Base-by-base conservation (phyloP, 2,113 vertebrate genomes). In the Lucifuga dentata region DNA sequence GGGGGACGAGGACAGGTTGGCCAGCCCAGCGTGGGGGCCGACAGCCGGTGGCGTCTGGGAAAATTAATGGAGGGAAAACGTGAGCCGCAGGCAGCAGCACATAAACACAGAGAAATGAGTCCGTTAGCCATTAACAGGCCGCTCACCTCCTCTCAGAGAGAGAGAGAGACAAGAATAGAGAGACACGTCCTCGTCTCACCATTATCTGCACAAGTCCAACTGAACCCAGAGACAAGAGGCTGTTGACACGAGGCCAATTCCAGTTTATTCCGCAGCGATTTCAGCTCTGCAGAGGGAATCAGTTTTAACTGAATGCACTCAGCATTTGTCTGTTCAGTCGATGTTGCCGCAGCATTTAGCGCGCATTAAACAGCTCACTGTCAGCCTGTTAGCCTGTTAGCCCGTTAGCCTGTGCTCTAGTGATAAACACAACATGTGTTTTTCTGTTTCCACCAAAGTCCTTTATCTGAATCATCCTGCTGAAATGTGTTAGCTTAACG, bases 401-500 rank as follows among this genome's bases (percentile, higher is more conserved):
- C 5, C 55, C 23, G 55, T 65, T 23, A 9, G 26, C 24, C 36
- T 15, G 7, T 41, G 33, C 59, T 61, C 5, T 16, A 1, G 15
- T 46, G 56, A 62, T 13, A 33, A 35, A 48, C 16, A 66, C 20
- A 58, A 36, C 16, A 52, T 46, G 17, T 48, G 11, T 24, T 49
- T 61, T 15, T 20, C 21, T 69, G 32, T 32, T 8, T n/a, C n/a
- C n/a, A n/a, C 5, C 17, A 32, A 44, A 61, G 67, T 70, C 3
- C 61, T 55, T 69, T 48, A 62, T 62, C 51, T 63, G 73, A 68
- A 63, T 68, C 51, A 23, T 72, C 52, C 57, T 36, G 52, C 52
- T 67, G 43, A 41, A 67, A 51, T 35, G 49, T 69, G 41, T 56
- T 52, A 5, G 48, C 70, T 55, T 60, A 24, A 43, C 19, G 50